These are phyloP conservation scores for Stegodyphus mimosarum DNA, from an alignment of 1,140 invertebrate species.

Conservation along the genomic window DNA sequence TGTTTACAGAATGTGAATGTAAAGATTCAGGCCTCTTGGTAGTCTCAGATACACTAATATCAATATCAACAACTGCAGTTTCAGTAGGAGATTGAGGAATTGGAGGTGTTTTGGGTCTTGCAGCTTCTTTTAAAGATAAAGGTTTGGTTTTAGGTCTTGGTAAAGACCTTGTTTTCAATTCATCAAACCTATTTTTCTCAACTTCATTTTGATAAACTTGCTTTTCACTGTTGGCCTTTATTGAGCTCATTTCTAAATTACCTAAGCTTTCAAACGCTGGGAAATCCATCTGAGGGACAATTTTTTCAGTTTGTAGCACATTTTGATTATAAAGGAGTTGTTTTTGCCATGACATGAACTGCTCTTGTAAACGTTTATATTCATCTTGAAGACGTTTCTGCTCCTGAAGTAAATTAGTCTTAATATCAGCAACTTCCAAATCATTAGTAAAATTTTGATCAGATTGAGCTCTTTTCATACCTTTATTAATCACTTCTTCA, in stretches of 20 bases:
- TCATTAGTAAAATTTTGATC: conserved; percentile 52
- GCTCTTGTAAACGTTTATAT: conserved; percentile 62
- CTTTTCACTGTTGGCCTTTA: conserved; percentile 6
- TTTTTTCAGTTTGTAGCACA: conserved; percentile 61
- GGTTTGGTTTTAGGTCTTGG: conserved; percentile 44
- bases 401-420: conserved; percentile 44
- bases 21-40: conserved; percentile 32
- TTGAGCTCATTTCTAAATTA: conserved; percentile 26
- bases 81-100: conserved; percentile 13
- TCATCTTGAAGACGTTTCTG: conserved; percentile 62
- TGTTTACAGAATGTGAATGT: conserved; percentile 30
- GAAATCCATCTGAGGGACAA: conserved; percentile 56
- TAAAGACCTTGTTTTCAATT: conserved; percentile 51
- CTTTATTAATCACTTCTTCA: conserved; percentile 12
- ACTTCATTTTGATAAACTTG: not conserved
- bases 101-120: conserved; percentile 11
- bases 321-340: conserved; percentile 63
- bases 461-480: conserved; percentile 52
- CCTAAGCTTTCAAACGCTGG: conserved; percentile 43
- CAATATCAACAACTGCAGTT: conserved; percentile 28
- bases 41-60: conserved; percentile 26
- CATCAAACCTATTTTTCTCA: conserved; percentile 2
- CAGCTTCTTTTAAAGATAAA: conserved; percentile 34
- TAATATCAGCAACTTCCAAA: conserved; percentile 28
- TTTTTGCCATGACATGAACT: conserved; percentile 64